Percentiles rank a stretch among this genome's conserved stretches.
Conservation (phyloP, 2,797 vertebrate species). For the Ctenopoma kingsleyae region DNA sequence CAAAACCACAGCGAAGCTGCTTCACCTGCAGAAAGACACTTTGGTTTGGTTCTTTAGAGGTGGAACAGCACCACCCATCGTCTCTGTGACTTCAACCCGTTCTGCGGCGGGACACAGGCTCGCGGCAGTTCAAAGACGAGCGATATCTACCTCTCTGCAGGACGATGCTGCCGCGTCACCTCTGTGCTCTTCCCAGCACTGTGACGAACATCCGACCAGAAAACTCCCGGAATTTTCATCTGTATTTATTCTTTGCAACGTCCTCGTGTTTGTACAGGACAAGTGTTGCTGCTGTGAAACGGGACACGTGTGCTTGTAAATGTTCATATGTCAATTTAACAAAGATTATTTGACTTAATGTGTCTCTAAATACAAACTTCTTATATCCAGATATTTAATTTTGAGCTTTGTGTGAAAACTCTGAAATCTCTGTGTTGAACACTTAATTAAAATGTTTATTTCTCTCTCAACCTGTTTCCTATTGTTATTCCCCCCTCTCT, state of each 20-base stretch:
- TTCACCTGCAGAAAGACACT: too few species aligned
- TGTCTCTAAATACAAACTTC: conserved; percentile 29
- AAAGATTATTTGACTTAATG: conserved; percentile 67
- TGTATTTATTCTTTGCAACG: conserved; percentile 53
- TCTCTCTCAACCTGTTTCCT: conserved; percentile 40
- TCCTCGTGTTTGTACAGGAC: conserved; percentile 8
- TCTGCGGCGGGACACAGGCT: not conserved
- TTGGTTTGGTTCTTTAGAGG: too few species aligned
- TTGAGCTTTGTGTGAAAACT: conserved; percentile 32
- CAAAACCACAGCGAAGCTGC: too few species aligned
- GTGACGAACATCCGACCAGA: conserved; percentile 34
- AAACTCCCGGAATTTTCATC: conserved; percentile 23
- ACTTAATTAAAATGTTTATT: conserved; percentile 68
- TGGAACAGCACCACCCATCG: too few species aligned
- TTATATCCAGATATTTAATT: conserved; percentile 56
- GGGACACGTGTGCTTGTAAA: too few species aligned
- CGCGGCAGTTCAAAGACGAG: too few species aligned
- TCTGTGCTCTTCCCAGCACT: conserved; percentile 16
- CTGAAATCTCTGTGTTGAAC: conserved; percentile 45
- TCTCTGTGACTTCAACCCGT: not conserved
- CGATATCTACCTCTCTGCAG: conserved; percentile 63
- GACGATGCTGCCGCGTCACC: conserved; percentile 14
- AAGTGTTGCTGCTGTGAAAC: not conserved
- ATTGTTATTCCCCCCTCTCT: conserved; percentile 5
- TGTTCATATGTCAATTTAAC: conserved; percentile 28